Percentiles rank a stretch among this genome's conserved stretches.
These are phyloP conservation scores for Gavia stellata DNA, from an alignment of 2,113 vertebrate genomes.

Conservation along the genomic window DNA sequence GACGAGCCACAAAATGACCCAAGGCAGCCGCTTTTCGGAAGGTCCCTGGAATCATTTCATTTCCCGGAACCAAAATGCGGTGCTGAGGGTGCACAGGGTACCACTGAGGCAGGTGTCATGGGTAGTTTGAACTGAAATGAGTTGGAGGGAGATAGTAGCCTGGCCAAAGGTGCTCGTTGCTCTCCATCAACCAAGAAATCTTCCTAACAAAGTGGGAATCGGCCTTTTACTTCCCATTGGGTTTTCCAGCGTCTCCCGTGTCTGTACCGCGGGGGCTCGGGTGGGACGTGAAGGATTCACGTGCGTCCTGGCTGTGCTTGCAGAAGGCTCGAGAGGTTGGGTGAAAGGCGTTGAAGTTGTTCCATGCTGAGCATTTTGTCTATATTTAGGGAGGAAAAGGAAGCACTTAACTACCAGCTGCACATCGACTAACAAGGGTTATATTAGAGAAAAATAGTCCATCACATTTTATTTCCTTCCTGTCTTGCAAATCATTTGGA, in stretches of 20 bases:
- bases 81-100: background rate
- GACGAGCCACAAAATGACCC: background rate
- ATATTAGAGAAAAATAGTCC: background rate
- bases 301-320: background rate
- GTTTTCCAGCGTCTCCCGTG: background rate
- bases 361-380: conserved; percentile 19
- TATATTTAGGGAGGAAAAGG: conserved; percentile 61
- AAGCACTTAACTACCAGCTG: conserved; percentile 59
- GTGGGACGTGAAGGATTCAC: background rate
- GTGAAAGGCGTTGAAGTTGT: background rate
- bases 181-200: background rate
- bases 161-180: background rate
- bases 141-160: background rate
- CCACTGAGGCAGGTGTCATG: background rate
- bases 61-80: background rate
- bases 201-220: background rate
- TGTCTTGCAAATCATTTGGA: background rate
- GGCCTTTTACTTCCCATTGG: background rate
- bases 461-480: background rate
- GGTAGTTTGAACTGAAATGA: background rate
- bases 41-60: background rate
- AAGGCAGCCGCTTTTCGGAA: background rate
- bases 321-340: background rate
- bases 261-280: fast-evolving
- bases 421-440: background rate